phyloP scores from a whole-genome alignment of 2,888 invertebrate species.

The Dasysyrphus tricinctus region DNA sequence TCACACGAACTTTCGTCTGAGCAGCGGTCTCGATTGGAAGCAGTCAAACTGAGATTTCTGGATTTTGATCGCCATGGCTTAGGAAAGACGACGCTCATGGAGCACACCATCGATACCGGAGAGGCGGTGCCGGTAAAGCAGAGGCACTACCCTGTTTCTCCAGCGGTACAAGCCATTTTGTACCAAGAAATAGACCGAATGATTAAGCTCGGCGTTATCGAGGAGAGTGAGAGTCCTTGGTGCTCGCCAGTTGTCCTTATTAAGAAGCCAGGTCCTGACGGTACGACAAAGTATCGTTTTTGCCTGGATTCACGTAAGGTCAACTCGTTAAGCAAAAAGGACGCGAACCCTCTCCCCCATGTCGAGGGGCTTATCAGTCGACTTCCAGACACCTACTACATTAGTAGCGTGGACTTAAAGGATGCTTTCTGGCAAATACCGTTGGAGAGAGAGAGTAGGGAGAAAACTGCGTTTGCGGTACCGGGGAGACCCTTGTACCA shows the following conservation, averaged over 20 bases:
- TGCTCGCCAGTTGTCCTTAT: not conserved
- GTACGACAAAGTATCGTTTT: not conserved
- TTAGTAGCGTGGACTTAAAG: not conserved
- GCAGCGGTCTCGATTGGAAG: too few relatives aligned
- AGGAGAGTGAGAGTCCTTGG: not conserved
- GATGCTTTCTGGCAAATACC: not conserved
- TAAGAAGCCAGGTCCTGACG: not conserved
- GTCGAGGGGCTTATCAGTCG: not conserved
- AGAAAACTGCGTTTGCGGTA: not conserved
- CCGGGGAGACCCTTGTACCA: not conserved
- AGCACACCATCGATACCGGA: too few relatives aligned
- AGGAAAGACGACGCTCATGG: too few relatives aligned
- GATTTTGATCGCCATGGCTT: too few relatives aligned
- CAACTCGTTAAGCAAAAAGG: conserved; percentile 3
- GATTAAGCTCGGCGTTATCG: too few relatives aligned
- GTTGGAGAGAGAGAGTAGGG: not conserved
- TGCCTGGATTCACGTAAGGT: not conserved
- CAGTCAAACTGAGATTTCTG: too few relatives aligned
- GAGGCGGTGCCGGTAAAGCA: too few relatives aligned
- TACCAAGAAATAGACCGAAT: too few relatives aligned
- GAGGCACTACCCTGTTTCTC: too few relatives aligned
- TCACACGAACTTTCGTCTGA: too few relatives aligned
- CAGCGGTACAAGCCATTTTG: too few relatives aligned
- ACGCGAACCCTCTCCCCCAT: not conserved
- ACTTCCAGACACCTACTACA: not conserved